Conservation (phyloP, 2,113 vertebrate genomes). For the Larimichthys polyactis region DNA sequence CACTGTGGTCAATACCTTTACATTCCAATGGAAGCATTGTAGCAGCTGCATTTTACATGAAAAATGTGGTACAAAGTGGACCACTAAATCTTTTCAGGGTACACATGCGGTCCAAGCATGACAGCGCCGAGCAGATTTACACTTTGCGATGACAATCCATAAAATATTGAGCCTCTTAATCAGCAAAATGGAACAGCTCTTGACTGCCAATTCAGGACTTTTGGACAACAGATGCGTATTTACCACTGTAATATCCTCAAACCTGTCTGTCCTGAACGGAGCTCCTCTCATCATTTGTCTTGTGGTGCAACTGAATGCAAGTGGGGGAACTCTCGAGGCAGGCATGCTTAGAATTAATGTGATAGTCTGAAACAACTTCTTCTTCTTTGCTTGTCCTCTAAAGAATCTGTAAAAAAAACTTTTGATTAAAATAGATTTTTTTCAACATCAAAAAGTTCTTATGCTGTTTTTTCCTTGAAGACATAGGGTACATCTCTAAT, state of each 20-base stretch:
- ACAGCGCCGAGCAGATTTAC: slow-evolving; percentile 71
- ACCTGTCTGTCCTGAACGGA: slow-evolving; percentile 55
- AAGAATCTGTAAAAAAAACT: not conserved
- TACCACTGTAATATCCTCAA: slow-evolving; percentile 66
- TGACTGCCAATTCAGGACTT: slow-evolving; percentile 70
- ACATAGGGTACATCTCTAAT: not conserved
- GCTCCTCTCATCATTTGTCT: slow-evolving; percentile 60
- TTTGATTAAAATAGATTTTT: not conserved
- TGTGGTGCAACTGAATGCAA: slow-evolving; percentile 21
- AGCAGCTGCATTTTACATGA: slow-evolving; percentile 65
- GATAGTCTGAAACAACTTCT: not conserved
- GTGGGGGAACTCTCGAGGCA: slow-evolving; percentile 15
- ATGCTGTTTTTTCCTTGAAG: not conserved
- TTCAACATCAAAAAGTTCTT: not conserved
- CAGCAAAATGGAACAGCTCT: slow-evolving; percentile 68
- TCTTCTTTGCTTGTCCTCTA: not conserved
- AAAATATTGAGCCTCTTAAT: slow-evolving; percentile 77
- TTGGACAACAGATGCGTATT: slow-evolving; percentile 69
- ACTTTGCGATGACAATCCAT: slow-evolving; percentile 71
- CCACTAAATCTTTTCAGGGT: slow-evolving; percentile 74
- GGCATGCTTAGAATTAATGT: slow-evolving; percentile 34
- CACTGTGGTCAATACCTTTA: slow-evolving; percentile 38
- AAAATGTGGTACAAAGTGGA: slow-evolving; percentile 72
- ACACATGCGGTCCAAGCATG: slow-evolving; percentile 64
- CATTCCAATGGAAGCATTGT: slow-evolving; percentile 52